phyloP scores from a whole-genome alignment of 1,140 invertebrate species.

The Gryllus bimaculatus region DNA sequence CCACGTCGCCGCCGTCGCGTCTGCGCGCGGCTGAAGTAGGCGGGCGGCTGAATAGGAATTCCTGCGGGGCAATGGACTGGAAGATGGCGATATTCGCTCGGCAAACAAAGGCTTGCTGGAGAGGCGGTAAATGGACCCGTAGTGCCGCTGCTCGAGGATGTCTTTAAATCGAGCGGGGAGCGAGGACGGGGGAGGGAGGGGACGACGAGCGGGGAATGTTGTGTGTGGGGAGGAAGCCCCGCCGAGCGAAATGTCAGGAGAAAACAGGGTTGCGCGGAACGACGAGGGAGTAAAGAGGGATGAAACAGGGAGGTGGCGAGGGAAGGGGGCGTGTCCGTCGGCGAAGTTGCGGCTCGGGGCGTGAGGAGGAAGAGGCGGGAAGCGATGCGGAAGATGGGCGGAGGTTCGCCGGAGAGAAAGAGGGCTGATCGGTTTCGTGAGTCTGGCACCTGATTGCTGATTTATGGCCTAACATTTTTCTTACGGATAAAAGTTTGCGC shows the following conservation, averaged over 20 bases:
- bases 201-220: no score
- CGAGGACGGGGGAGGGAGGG: no score
- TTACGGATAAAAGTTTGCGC: not conserved
- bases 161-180: not conserved
- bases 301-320: no score
- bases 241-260: no score
- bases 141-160: not conserved
- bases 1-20: no score
- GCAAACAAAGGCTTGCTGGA: not conserved
- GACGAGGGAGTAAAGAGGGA: no score
- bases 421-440: not conserved
- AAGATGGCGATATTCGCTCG: conserved; percentile 3
- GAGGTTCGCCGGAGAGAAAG: not conserved
- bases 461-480: conserved; percentile 1
- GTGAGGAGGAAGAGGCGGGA: not conserved
- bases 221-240: no score
- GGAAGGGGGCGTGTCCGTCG: no score
- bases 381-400: not conserved
- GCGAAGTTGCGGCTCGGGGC: no score
- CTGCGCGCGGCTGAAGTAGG: not conserved
- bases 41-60: not conserved
- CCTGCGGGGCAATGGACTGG: not conserved
- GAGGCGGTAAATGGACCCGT: conserved; percentile 2
- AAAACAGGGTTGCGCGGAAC: no score
- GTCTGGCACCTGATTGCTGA: not conserved